Conservation (phyloP, 2,797 vertebrate genomes). For the Glyptemys insculpta region DNA sequence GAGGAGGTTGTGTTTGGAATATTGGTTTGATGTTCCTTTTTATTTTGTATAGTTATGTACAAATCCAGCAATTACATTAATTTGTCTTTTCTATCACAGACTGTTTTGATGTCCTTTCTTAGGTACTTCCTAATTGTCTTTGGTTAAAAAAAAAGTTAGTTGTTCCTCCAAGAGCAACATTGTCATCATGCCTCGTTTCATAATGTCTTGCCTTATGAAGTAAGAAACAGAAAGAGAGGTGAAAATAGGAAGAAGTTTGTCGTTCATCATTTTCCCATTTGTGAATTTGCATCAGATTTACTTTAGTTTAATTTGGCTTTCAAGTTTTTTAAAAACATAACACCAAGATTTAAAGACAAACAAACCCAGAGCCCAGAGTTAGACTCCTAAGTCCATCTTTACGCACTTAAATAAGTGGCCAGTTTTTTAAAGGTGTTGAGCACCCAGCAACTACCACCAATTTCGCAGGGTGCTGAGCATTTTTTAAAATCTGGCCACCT, state of each 20-base stretch:
- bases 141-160: neutral
- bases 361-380: neutral
- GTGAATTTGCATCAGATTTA: conserved; percentile 2
- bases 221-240: neutral
- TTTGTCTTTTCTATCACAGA: neutral
- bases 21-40: neutral
- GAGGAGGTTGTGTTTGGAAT: neutral
- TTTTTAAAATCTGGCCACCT: neutral
- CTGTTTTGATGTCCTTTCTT: neutral
- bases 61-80: neutral
- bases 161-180: neutral
- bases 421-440: neutral
- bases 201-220: neutral
- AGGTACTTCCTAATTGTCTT: neutral
- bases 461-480: neutral
- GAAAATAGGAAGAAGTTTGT: neutral
- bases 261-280: neutral
- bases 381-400: neutral
- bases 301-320: neutral
- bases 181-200: neutral
- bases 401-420: neutral
- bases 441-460: neutral
- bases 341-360: conserved; percentile 37
- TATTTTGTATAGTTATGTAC: neutral
- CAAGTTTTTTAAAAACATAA: neutral